phyloP scores from a whole-genome alignment of 2,113 vertebrate genomes.

The Mormoops blainvillei region DNA sequence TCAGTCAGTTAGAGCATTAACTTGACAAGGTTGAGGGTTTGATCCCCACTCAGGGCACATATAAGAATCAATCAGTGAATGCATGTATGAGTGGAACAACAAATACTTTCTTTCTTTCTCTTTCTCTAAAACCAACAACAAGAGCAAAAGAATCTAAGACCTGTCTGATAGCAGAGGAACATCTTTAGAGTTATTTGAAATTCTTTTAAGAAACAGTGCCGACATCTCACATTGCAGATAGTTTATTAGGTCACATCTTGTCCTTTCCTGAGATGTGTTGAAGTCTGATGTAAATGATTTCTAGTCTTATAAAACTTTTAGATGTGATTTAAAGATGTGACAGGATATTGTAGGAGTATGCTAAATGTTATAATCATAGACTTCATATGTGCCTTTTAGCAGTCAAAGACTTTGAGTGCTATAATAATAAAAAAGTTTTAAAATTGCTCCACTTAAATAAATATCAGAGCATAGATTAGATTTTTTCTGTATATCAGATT shows the following conservation, averaged over 20 bases:
- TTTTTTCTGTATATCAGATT: background rate
- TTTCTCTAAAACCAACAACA: no score
- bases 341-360: background rate
- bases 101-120: no score
- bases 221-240: background rate
- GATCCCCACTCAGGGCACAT: no score
- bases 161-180: background rate
- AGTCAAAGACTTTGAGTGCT: background rate
- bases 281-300: slow-evolving; percentile 25
- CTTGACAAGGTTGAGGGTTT: no score
- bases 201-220: background rate
- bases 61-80: no score
- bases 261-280: background rate
- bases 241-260: background rate
- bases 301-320: slow-evolving; percentile 16
- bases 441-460: background rate
- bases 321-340: slow-evolving; percentile 15
- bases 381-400: background rate
- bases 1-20: no score
- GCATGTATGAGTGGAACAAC: no score
- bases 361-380: background rate
- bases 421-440: background rate
- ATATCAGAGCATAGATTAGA: background rate
- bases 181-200: slow-evolving; percentile 12
- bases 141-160: background rate